These are phyloP conservation scores for Dione juno DNA, from an alignment of 2,888 invertebrate genomes.

Conservation along the genomic window DNA sequence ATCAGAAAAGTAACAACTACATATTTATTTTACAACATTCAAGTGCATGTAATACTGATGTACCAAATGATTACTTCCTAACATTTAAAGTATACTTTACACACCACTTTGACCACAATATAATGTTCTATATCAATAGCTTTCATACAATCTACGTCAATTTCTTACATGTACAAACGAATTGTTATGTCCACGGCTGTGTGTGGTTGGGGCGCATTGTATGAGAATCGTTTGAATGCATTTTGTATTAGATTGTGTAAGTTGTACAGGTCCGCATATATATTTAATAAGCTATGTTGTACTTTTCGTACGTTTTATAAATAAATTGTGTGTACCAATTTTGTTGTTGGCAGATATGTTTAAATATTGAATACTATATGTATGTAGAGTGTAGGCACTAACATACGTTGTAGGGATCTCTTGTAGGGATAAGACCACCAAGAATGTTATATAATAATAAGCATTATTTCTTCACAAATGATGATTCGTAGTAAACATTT, in stretches of 20 bases:
- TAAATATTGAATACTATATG: not conserved
- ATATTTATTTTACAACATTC: too few species aligned
- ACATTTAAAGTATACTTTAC: not conserved
- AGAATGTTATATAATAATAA: too few species aligned
- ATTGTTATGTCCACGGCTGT: constrained; percentile 6
- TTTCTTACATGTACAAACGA: constrained; percentile 18
- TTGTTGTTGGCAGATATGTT: not conserved
- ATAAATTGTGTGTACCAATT: constrained; percentile 11
- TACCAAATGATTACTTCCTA: not conserved
- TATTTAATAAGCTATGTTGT: constrained; percentile 26
- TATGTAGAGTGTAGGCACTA: not conserved
- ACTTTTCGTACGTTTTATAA: constrained; percentile 24
- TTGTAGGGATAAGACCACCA: too few species aligned
- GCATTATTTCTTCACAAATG: too few species aligned
- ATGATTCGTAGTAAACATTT: too few species aligned
- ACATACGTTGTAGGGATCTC: not conserved
- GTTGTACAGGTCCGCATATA: constrained; percentile 19
- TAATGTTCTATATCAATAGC: not conserved
- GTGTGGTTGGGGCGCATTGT: not conserved
- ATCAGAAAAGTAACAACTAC: too few species aligned
- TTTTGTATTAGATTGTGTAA: constrained; percentile 38
- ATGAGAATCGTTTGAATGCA: constrained; percentile 27
- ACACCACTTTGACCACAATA: not conserved
- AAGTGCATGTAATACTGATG: not conserved
- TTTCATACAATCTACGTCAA: constrained; percentile 19